Conservation (phyloP, 2,113 vertebrate species). For the Elephantulus edwardii region DNA sequence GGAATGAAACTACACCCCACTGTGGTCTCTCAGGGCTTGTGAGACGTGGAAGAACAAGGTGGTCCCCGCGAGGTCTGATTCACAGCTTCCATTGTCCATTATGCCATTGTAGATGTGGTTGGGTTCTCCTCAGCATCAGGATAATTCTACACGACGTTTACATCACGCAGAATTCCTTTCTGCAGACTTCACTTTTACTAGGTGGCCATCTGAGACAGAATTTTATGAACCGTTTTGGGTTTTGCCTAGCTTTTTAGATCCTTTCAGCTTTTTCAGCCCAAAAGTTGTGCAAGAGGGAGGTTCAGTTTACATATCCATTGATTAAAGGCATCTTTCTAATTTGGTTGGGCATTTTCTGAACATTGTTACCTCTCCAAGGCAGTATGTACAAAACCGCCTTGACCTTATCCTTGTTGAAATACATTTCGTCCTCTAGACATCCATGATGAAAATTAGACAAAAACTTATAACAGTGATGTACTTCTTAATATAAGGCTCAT, state of each 20-base stretch:
- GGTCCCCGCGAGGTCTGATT: background rate
- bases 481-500: background rate
- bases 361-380: background rate
- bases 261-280: slow-evolving; percentile 30
- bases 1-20: too few relatives aligned
- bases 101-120: background rate
- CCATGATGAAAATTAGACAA: background rate
- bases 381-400: background rate
- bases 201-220: background rate
- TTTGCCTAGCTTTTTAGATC: slow-evolving; percentile 22
- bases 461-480: background rate
- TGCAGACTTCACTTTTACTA: slow-evolving; percentile 26
- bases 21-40: too few relatives aligned
- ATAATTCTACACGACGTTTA: slow-evolving; percentile 7
- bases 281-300: background rate
- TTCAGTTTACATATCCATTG: background rate
- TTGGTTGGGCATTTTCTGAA: slow-evolving; percentile 15
- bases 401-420: background rate
- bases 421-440: background rate
- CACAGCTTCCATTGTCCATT: background rate
- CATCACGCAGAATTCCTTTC: background rate
- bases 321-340: background rate
- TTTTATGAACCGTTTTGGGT: slow-evolving; percentile 27
- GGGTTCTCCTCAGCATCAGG: background rate
- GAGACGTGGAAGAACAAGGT: background rate